Evolutionary conservation across 2,113 vertebrate genomes (phyloP).

Genomic region (Eidolon helvum): DNA sequence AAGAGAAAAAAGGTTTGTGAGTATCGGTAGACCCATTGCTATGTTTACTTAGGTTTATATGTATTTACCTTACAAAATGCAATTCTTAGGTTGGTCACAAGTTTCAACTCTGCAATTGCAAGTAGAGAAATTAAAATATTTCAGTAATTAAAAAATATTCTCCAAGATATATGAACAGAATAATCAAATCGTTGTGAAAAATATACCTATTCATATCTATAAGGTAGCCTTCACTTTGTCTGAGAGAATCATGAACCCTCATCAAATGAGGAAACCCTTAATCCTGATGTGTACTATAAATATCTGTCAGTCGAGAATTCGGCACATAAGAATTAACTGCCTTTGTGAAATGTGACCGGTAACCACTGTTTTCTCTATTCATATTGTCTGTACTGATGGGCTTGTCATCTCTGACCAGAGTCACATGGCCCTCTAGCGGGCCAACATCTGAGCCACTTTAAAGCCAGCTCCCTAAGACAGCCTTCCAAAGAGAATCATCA

Average conservation of each 20-base stretch:
- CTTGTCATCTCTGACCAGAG: not conserved
- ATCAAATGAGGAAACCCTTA: not conserved
- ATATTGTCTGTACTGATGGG: not conserved
- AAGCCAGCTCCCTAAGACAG: not conserved
- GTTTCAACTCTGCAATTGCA: not conserved
- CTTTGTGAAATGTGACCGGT: not conserved
- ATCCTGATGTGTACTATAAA: not conserved
- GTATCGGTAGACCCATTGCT: not conserved
- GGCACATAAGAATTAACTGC: not conserved
- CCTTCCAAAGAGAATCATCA: not conserved
- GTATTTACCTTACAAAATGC: not conserved
- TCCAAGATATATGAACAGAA: not conserved
- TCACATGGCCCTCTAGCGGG: not conserved
- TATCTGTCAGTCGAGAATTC: not conserved
- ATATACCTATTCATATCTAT: not conserved
- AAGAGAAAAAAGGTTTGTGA: not conserved
- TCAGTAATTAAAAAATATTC: not conserved
- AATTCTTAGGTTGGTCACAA: not conserved
- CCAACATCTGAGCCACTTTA: not conserved
- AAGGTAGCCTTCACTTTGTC: not conserved
- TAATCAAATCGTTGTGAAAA: not conserved
- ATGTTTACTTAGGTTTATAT: not conserved
- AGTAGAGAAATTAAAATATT: not conserved
- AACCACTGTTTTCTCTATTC: not conserved
- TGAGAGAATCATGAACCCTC: not conserved